phyloP scores from a whole-genome alignment of 2,888 invertebrate genomes.

The Epinotia nisella region DNA sequence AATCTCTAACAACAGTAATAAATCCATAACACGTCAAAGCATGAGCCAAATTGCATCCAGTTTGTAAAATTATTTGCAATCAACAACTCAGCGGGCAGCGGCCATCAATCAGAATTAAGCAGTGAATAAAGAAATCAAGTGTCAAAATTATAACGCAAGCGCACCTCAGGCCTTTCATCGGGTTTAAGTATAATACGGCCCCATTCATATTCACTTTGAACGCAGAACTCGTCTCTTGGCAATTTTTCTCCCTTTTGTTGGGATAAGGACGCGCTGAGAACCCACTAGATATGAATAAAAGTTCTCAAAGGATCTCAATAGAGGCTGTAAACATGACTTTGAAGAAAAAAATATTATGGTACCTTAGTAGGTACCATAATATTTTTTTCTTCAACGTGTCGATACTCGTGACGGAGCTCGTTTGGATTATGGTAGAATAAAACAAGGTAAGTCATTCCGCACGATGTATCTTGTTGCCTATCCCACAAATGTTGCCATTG shows the following conservation, averaged over 20 bases:
- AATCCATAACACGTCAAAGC: constrained; percentile 47
- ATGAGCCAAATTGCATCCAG: constrained; percentile 47
- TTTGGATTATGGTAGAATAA: neutral
- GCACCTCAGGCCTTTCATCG: constrained; percentile 60
- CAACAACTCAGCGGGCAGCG: constrained; percentile 50
- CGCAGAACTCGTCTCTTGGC: constrained; percentile 63
- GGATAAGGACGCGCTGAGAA: constrained; percentile 59
- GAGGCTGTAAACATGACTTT: constrained; percentile 48
- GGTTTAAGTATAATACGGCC: constrained; percentile 64
- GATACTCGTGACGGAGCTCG: neutral
- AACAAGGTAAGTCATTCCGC: too few species aligned
- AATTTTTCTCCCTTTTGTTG: constrained; percentile 70
- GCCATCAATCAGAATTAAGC: constrained; percentile 60
- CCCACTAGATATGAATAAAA: constrained; percentile 64
- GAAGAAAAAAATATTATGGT: constrained; percentile 24
- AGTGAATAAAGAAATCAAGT: constrained; percentile 77
- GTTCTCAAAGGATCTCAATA: constrained; percentile 55
- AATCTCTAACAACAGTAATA: constrained; percentile 11
- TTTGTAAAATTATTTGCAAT: constrained; percentile 51
- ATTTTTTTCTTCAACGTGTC: too few species aligned
- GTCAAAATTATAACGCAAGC: constrained; percentile 70
- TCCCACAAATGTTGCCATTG: too few species aligned
- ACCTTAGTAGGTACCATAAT: too few species aligned
- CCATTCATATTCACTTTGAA: constrained; percentile 72
- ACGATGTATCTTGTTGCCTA: too few species aligned